Conservation (phyloP, 2,113 vertebrate genomes). For the Andinoacara biseriatus region DNA sequence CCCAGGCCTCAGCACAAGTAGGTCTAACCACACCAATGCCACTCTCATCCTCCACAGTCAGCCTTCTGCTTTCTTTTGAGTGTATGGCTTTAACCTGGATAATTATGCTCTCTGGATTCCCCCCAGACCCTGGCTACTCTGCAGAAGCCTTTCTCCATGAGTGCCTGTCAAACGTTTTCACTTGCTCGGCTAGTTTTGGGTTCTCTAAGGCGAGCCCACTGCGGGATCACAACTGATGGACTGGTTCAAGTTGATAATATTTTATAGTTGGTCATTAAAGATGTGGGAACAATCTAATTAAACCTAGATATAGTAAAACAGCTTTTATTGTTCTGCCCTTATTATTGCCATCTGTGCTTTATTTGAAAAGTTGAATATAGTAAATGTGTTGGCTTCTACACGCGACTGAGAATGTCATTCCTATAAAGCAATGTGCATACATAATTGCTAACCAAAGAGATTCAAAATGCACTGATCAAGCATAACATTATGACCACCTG, state of each 20-base stretch:
- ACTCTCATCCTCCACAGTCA: conserved; percentile 30
- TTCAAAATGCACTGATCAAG: not conserved
- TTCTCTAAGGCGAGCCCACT: conserved; percentile 1
- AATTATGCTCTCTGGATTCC: conserved; percentile 53
- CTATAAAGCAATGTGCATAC: not conserved
- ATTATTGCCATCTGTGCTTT: not conserved
- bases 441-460: not conserved
- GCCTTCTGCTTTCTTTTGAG: conserved; percentile 35
- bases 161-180: conserved; percentile 35
- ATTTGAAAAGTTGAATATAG: not conserved
- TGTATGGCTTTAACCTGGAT: conserved; percentile 66
- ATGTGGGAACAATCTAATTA: not conserved
- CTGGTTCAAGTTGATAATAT: not conserved
- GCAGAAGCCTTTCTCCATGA: conserved; percentile 26
- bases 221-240: not conserved
- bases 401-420: not conserved
- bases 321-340: not conserved
- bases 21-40: conserved; percentile 51
- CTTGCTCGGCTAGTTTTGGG: conserved; percentile 22
- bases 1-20: conserved; percentile 55
- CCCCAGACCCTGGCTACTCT: conserved; percentile 35
- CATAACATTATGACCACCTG: too few species aligned
- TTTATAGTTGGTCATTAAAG: not conserved
- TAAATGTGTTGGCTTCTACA: not conserved
- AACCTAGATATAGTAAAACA: not conserved